Conservation (phyloP, 2,113 vertebrate species). For the Genyomyrus donnyi region DNA sequence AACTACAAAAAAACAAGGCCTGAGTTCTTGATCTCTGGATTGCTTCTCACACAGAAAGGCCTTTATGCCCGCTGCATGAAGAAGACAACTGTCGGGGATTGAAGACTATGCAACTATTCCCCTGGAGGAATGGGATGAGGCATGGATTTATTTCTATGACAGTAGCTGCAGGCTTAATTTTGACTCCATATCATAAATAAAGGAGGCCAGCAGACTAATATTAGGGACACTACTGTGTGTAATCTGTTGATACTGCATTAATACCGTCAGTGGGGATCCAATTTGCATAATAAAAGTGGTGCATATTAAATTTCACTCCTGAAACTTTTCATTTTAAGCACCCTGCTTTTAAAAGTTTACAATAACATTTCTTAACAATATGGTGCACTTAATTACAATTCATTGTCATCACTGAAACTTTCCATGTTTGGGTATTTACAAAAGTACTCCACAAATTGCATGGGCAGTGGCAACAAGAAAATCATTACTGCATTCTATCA, state of each 20-base stretch:
- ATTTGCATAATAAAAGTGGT: background rate
- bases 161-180: constrained; percentile 71
- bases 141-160: constrained; percentile 56
- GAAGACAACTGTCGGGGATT: constrained; percentile 47
- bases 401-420: background rate
- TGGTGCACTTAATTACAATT: background rate
- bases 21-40: constrained; percentile 32
- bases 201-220: constrained; percentile 54
- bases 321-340: background rate
- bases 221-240: constrained; percentile 8
- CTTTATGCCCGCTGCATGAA: constrained; percentile 20
- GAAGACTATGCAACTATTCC: constrained; percentile 43
- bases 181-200: constrained; percentile 60
- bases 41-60: constrained; percentile 34
- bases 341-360: background rate
- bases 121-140: constrained; percentile 35
- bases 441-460: background rate
- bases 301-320: background rate
- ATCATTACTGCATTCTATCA: background rate
- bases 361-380: background rate
- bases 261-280: constrained; percentile 30
- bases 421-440: background rate
- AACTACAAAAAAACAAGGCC: background rate
- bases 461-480: background rate
- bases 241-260: constrained; percentile 43